phyloP scores from a whole-genome alignment of 2,113 vertebrate genomes.

The Gopherus evgoodei region DNA sequence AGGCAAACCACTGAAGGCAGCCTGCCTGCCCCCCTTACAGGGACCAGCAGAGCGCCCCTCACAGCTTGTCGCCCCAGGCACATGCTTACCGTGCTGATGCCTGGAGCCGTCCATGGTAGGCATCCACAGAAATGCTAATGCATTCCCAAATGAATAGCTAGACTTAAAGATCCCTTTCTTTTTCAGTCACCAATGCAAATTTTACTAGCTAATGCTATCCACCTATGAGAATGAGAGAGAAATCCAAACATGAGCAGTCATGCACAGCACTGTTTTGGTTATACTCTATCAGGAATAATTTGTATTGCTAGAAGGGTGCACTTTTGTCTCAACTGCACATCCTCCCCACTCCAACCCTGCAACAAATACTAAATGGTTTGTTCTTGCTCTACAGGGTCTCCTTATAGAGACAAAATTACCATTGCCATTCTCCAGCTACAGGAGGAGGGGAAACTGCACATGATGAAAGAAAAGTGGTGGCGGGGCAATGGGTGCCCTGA shows the following conservation, averaged over 20 bases:
- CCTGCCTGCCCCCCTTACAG: no score
- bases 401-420: conserved; percentile 96
- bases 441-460: conserved; percentile 96
- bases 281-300: neutral
- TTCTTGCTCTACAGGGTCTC: conserved; percentile 85
- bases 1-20: no score
- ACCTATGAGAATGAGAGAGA: neutral
- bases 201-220: neutral
- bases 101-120: neutral
- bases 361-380: neutral
- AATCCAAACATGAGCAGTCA: neutral
- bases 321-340: neutral
- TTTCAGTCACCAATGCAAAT: neutral
- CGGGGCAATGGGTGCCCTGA: conserved; percentile 95
- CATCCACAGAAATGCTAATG: neutral
- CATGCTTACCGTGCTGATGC: no score
- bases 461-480: conserved; percentile 99
- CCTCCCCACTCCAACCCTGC: neutral
- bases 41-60: no score
- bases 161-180: neutral
- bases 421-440: conserved; percentile 97
- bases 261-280: neutral
- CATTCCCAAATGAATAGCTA: neutral
- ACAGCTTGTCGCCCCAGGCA: no score
- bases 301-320: neutral